Evolutionary conservation across 2,113 vertebrate genomes (phyloP).

Genomic region (Psittacara wagleri): DNA sequence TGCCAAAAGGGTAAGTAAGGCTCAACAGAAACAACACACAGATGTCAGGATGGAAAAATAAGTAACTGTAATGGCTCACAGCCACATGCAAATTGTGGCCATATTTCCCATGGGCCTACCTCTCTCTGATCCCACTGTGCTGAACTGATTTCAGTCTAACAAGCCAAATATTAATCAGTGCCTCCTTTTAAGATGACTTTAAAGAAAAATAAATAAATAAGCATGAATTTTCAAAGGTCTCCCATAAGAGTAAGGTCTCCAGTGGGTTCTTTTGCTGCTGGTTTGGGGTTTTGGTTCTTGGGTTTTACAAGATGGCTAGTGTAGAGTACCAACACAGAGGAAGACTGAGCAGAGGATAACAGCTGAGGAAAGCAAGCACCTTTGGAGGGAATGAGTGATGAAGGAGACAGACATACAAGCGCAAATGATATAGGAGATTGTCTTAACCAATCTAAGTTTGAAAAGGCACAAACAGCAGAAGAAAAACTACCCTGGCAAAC

Average conservation of each 20-base stretch:
- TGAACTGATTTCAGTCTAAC: background rate
- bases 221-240: background rate
- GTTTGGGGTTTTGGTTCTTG: background rate
- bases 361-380: background rate
- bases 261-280: background rate
- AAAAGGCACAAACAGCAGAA: background rate
- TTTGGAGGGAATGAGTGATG: background rate
- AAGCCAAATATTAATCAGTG: background rate
- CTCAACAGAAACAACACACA: conserved; percentile 40
- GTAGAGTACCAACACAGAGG: background rate
- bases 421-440: background rate
- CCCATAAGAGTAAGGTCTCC: background rate
- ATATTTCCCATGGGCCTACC: background rate
- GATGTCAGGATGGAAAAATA: conserved; percentile 48
- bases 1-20: conserved; percentile 45
- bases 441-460: background rate
- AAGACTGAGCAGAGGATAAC: background rate
- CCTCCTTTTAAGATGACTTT: background rate
- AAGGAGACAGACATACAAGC: background rate
- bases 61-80: conserved; percentile 1
- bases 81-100: conserved; percentile 29
- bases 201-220: background rate
- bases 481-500: background rate
- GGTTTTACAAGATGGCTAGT: background rate
- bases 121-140: background rate